phyloP scores from a whole-genome alignment of 2,113 vertebrate species.

The Tachycineta bicolor region DNA sequence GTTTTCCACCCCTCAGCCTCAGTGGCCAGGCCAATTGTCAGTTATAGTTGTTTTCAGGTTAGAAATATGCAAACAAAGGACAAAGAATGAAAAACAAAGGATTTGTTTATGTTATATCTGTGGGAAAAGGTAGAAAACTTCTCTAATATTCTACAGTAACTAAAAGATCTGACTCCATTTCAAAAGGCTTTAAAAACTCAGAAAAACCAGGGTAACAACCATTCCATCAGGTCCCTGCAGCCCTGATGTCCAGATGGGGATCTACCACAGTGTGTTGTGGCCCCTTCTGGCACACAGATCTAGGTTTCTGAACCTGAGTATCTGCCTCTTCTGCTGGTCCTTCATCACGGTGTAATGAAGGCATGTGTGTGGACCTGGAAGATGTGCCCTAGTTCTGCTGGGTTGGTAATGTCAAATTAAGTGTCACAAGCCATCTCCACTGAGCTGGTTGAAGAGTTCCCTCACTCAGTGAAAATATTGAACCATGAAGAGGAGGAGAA shows the following conservation, averaged over 20 bases:
- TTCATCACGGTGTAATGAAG: not conserved
- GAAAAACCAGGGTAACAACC: too few relatives aligned
- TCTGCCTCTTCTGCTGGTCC: not conserved
- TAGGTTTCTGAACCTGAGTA: not conserved
- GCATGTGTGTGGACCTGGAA: not conserved
- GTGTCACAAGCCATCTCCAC: not conserved
- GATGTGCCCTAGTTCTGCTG: not conserved
- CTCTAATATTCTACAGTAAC: too few relatives aligned
- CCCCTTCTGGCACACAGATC: not conserved
- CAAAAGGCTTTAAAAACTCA: too few relatives aligned
- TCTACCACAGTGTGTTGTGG: fast-evolving
- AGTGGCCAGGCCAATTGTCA: too few relatives aligned
- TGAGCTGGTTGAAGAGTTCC: not conserved
- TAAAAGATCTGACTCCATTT: too few relatives aligned
- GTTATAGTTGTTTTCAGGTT: too few relatives aligned
- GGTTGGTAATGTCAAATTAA: not conserved
- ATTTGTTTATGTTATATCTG: too few relatives aligned
- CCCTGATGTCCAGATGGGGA: not conserved
- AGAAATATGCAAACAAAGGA: too few relatives aligned
- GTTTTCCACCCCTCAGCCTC: too few relatives aligned
- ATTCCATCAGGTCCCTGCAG: not conserved
- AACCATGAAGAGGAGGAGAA: not conserved
- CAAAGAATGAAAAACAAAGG: too few relatives aligned
- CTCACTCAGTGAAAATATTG: not conserved
- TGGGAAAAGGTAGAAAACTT: too few relatives aligned